Conservation (phyloP, 2,113 vertebrate genomes). For the Mesocricetus auratus region DNA sequence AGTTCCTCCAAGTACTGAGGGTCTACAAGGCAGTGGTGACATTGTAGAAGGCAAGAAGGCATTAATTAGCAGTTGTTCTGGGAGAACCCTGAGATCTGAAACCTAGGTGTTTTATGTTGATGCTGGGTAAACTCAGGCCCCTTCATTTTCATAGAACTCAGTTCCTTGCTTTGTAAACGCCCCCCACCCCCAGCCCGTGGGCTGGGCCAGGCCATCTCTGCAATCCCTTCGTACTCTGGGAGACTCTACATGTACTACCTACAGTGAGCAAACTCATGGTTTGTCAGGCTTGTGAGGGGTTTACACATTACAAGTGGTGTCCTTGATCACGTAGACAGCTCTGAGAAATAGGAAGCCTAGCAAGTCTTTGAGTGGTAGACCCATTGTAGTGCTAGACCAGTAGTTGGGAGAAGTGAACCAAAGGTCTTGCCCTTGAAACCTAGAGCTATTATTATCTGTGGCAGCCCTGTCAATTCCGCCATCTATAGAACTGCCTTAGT, state of each 20-base stretch:
- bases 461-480: background rate
- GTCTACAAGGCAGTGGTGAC: background rate
- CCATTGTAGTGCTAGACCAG: background rate
- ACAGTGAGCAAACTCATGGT: background rate
- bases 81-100: background rate
- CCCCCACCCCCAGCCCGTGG: no score
- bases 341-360: background rate
- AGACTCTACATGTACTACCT: background rate
- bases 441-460: background rate
- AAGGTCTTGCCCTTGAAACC: background rate
- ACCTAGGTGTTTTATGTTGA: background rate
- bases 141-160: background rate
- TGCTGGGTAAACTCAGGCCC: background rate
- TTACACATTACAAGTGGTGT: background rate
- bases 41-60: background rate
- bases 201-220: background rate
- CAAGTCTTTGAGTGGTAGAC: background rate
- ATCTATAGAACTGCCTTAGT: background rate
- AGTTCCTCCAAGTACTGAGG: background rate
- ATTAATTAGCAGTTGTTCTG: background rate
- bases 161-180: background rate
- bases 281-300: background rate
- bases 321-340: background rate
- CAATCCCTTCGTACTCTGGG: background rate
- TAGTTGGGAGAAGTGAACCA: background rate